Base-by-base conservation (phyloP, 2,888 invertebrate species). In the Plagodis pulveraria region DNA sequence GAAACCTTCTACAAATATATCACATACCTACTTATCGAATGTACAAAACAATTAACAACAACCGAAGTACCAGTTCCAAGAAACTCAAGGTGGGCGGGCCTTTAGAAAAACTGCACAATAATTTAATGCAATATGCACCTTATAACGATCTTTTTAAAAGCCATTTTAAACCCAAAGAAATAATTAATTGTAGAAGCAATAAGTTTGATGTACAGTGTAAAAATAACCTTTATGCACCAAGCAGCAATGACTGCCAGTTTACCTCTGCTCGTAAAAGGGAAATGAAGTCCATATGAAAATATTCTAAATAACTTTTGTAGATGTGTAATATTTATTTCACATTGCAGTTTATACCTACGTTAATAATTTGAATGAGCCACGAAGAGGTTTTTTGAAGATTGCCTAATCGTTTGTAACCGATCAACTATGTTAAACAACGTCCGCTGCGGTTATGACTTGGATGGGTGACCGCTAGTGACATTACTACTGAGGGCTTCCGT, bases 11-110 rank as follows among this genome's bases (percentile, higher is more conserved):
- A 33, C 36, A 32, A 49, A 40, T 32, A 41, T 43, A 22, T 35
- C 48, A 49, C 46, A 41, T 44, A 34, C 6, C 12, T 22, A 22
- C 22, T 12, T 10, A 58, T 44, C 49, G 45, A 46, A 50, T 5
- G 12, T 12, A 12, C 33, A 22, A 9, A 46, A 42, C 47, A 59
- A 59, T 56, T 51, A 60, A 56, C 51, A 34, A 9, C 47, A 34
- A 44, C 50, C 54, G 35, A 59, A 59, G 55, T 53, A 53, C 8
- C 51, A 56, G n/a, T 60, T 60, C 56, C 45, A 36, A 51, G 60
- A 60, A 60, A 52, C 52, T 42, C 56, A 32, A 52, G 44, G 60
- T 60, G 56, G 60, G 60, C 56, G 60, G 60, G 51, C 51, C 52
- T 36, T 8, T 43, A n/a, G 40, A 41, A 60, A 55, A 60, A 52